Base-by-base conservation (phyloP, 53 echinoderm and acorn worm species). In the Patiria pectinifera region DNA sequence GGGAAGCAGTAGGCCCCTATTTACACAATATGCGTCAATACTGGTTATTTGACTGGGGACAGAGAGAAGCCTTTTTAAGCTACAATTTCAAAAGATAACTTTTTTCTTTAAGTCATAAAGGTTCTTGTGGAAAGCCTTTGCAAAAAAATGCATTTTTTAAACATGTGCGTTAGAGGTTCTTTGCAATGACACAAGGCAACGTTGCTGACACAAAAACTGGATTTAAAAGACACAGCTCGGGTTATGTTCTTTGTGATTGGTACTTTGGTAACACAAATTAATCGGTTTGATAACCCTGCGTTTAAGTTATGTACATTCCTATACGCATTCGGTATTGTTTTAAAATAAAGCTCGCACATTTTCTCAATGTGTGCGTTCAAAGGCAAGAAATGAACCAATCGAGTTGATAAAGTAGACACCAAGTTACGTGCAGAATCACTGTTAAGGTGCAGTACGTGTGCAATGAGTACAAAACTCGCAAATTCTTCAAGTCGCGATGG, bases 371-470 rank as follows among this genome's bases (percentile, higher is more conserved):
- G 60, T 18, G 70, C 70, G 10, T 74, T 16, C 19, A 74, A 74
- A 74, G 74, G 74, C 74, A 74, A 74, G 74, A 24, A 74, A 74
- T 74, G 6, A 74, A 74, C 74, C 15, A n/a, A 74, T 21, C 22
- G 19, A n/a, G 24, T 74, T 74, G 10, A 74, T 70, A 21, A 74
- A 23, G 74, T 23, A 74, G 74, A 74, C 24, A 74, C 74, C 70
- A 74, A 74, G 0, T 10, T 24, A 10, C 15, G 74, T 74, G 74
- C 74, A 23, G 9, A n/a, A 23, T 23, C 74, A 24, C 74, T 23
- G 74, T 74, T 22, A 74, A 74, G 6, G 74, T 74, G 74, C 74
- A 74, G 74, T 24, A 5, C 11, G 74, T 24, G 69, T 15, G 69
- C 69, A 69, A 4, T 69, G 69, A 21, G 69, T 23, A 74, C 10